Evolutionary conservation across 1,140 invertebrate genomes (phyloP).

Genomic region (Drosophila littoralis): DNA sequence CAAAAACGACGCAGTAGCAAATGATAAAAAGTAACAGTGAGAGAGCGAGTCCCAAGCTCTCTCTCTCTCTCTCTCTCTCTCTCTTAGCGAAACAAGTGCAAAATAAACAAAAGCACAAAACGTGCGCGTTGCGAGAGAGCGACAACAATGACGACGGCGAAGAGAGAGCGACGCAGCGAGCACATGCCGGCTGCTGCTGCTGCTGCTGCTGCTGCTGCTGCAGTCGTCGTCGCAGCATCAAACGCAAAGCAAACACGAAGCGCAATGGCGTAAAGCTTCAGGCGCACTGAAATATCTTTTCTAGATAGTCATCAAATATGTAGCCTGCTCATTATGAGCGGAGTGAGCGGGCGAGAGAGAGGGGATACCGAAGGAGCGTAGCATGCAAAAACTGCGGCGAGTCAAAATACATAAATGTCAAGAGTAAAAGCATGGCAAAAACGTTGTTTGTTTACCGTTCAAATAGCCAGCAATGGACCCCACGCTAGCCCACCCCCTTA

Average conservation of each 20-base stretch:
- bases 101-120: constrained; percentile 74
- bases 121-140: constrained; percentile 57
- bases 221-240: constrained; percentile 27
- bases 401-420: constrained; percentile 37
- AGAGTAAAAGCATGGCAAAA: constrained; percentile 17
- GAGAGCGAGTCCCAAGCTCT: constrained; percentile 3
- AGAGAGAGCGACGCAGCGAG: constrained; percentile 2
- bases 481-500: too few relatives aligned
- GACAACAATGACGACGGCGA: constrained; percentile 1
- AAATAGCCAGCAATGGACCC: constrained; percentile 6
- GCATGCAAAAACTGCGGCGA: neutral
- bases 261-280: constrained; percentile 42
- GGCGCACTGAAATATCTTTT: constrained; percentile 64
- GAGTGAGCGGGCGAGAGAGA: neutral
- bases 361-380: too few relatives aligned
- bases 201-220: constrained; percentile 16
- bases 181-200: constrained; percentile 47
- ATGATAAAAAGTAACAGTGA: constrained; percentile 56
- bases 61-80: constrained; percentile 9
- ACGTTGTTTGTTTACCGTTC: constrained; percentile 43
- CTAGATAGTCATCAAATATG: constrained; percentile 66
- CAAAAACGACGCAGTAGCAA: constrained; percentile 49
- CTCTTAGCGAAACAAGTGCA: constrained; percentile 35
- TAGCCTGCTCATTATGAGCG: constrained; percentile 16
- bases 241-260: constrained; percentile 60